A percentile compares a stretch with the other conserved stretches of the same genome.
These are phyloP conservation scores for Sebastes melanostomus DNA, from an alignment of 2,797 vertebrate species.

Conservation along the genomic window DNA sequence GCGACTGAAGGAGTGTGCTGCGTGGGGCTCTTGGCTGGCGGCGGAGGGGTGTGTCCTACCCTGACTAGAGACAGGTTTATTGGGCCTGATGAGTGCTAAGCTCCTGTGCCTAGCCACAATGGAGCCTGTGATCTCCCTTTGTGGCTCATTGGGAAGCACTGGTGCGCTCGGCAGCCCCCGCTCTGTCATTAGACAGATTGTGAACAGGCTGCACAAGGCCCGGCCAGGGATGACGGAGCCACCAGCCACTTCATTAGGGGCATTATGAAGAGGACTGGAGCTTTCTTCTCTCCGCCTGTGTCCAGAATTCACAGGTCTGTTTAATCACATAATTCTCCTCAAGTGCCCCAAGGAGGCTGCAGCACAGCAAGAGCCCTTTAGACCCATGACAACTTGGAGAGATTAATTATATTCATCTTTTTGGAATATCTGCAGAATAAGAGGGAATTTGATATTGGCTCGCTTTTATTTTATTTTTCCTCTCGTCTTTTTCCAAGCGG, in stretches of 20 bases:
- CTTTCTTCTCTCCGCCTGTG: constrained; percentile 91
- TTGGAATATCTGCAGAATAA: constrained; percentile 79
- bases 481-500: constrained; percentile 78
- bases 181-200: constrained; percentile 97
- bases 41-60: constrained; percentile 81
- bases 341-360: constrained; percentile 91
- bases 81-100: constrained; percentile 93
- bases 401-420: constrained; percentile 95
- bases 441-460: constrained; percentile 85
- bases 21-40: constrained; percentile 67
- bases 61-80: constrained; percentile 90
- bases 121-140: constrained; percentile 95
- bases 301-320: constrained; percentile 96
- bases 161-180: constrained; percentile 93
- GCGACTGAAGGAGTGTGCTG: constrained; percentile 69
- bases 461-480: constrained; percentile 63
- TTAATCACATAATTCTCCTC: constrained; percentile 97
- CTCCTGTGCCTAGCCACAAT: constrained; percentile 92
- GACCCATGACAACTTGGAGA: constrained; percentile 92
- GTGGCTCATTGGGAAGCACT: constrained; percentile 97
- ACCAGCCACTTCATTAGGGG: constrained; percentile 97
- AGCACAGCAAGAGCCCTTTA: constrained; percentile 91
- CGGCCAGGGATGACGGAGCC: constrained; percentile 95
- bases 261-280: constrained; percentile 91
- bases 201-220: constrained; percentile 97